Conservation (phyloP, 1,140 invertebrate species). For the Philotrypesis tridentata region DNA sequence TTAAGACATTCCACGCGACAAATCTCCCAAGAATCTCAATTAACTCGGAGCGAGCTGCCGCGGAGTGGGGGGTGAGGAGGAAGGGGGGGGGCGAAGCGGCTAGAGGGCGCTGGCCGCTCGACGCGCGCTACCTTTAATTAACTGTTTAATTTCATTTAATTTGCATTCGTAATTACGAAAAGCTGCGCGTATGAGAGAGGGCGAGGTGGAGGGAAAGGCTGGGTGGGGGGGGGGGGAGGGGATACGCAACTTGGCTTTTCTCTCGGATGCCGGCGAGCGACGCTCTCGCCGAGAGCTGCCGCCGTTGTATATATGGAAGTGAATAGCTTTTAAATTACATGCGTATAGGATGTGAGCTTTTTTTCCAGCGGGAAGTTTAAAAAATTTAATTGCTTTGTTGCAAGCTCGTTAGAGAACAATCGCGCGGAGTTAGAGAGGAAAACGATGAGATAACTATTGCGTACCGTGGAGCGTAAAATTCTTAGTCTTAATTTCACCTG, state of each 20-base stretch:
- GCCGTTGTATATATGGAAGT: background rate
- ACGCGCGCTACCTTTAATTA: conserved; percentile 67
- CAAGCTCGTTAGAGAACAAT: no score
- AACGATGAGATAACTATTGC: no score
- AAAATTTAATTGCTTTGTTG: background rate
- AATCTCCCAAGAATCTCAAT: conserved; percentile 76
- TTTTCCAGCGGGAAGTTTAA: background rate
- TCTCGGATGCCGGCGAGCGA: no score
- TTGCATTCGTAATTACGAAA: conserved; percentile 68
- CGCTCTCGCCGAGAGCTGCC: no score
- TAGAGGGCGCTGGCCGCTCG: background rate
- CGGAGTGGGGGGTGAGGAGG: background rate
- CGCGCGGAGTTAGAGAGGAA: background rate
- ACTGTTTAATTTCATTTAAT: conserved; percentile 75
- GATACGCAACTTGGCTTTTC: no score
- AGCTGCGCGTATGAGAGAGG: conserved; percentile 37
- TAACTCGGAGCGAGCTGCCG: conserved; percentile 64
- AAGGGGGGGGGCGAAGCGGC: background rate
- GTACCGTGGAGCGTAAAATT: no score
- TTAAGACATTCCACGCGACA: conserved; percentile 75
- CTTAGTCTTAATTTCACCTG: no score
- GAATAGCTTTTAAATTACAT: conserved; percentile 6
- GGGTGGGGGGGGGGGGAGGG: no score
- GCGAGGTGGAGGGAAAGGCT: background rate
- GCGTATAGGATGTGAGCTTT: no score